Base-by-base conservation (phyloP, 1,140 invertebrate genomes). In the Wiebesia pumilae region DNA sequence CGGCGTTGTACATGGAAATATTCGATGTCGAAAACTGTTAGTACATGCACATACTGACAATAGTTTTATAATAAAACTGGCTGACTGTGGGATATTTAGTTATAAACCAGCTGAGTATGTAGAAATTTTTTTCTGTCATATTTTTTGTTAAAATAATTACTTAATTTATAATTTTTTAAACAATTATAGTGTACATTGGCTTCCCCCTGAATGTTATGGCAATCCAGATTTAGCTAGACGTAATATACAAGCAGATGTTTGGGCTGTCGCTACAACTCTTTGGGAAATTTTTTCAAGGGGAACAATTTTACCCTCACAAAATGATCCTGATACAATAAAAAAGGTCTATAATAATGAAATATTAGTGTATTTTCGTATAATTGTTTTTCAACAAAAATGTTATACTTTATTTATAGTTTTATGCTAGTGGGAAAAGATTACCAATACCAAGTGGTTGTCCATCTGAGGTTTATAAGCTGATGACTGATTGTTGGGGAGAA, bases 261-360 rank as follows among this genome's bases (percentile, higher is more conserved):
- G 97, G 97, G 97, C 97, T 27, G 96, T 97, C 89, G 97, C 96
- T 3, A 98, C 98, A 30, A 98, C 97, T 21, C 90, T 98, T 19
- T 98, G 97, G 97, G 96, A 98, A 93, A 97, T 98, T 87, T 98
- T 98, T 94, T 96, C 96, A 0, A 96, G 95, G 90, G 97, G 97
- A 51, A 92, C 94, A 85, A 90, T 94, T n/a, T 86, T 92, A 80
- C 90, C 91, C 4, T 82, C 83, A 21, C 79, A 91, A 82, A 87
- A 85, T 43, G 90, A 92, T 75, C 87, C 90, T 33, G 89, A 93
- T 33, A 82, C 86, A 38, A 88, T 93, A 16, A 94, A 93, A 90
- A 92, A 91, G 89, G 93, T 93, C 88, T 54, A 35, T 78, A 12
- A 71, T 79, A 47, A n/a, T n/a, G 14, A 27, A n/a, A 77, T 16